Percentiles rank a stretch among this genome's conserved stretches.
Conservation (phyloP, 2,888 invertebrate genomes). For the Eulithis prunata region DNA sequence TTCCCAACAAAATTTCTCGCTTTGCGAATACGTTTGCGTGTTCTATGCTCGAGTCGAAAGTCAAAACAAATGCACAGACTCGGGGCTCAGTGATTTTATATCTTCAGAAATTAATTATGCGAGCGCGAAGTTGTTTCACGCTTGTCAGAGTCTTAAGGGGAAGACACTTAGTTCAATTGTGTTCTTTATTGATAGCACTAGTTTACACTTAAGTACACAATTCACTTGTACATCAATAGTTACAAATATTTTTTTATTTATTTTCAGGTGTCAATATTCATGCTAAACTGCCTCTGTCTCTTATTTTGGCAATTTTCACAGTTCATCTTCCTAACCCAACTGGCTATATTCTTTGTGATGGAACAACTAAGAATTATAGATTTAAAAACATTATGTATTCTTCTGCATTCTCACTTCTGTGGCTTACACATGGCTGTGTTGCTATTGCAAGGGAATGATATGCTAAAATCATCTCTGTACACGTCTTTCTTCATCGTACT, state of each 20-base stretch:
- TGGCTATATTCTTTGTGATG: conserved; percentile 88
- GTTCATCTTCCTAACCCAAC: conserved; percentile 91
- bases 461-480: conserved; percentile 79
- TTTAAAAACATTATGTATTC: conserved; percentile 62
- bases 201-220: too few species aligned
- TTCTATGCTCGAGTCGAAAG: too few species aligned
- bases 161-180: too few species aligned
- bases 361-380: conserved; percentile 85
- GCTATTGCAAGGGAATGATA: conserved; percentile 73
- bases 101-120: too few species aligned
- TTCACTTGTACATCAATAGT: too few species aligned
- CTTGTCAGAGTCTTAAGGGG: too few species aligned
- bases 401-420: conserved; percentile 74
- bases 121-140: too few species aligned
- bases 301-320: conserved; percentile 93
- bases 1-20: too few species aligned
- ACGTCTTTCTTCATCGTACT: conserved; percentile 73
- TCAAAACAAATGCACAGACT: too few species aligned
- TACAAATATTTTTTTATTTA: conserved; percentile 28
- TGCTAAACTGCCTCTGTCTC: conserved; percentile 76
- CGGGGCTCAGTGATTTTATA: too few species aligned
- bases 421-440: conserved; percentile 71
- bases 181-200: too few species aligned
- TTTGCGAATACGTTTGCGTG: too few species aligned
- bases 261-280: conserved; percentile 70